phyloP scores from a whole-genome alignment of 2,888 invertebrate species.

The Branchinecta sandiegonensis region DNA sequence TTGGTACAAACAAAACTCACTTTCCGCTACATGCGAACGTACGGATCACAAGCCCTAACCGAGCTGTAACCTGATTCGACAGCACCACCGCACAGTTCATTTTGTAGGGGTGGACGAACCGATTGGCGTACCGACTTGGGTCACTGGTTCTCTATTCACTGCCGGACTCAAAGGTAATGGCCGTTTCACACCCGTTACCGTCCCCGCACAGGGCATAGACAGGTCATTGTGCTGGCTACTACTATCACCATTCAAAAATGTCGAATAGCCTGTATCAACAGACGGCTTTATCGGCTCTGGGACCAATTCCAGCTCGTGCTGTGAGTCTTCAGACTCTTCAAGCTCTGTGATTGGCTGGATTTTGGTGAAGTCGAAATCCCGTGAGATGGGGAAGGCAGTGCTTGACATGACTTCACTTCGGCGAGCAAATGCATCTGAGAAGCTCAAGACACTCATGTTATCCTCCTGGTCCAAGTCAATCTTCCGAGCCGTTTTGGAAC shows the following conservation, averaged over 20 bases:
- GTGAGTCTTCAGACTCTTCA: neutral
- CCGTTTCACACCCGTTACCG: slow-evolving; percentile 12
- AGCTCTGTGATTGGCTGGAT: slow-evolving; percentile 13
- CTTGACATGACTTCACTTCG: slow-evolving; percentile 5
- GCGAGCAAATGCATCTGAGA: neutral
- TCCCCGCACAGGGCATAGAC: neutral
- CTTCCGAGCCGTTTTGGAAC: slow-evolving; percentile 5
- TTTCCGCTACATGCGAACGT: too few species aligned
- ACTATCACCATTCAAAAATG: slow-evolving; percentile 6
- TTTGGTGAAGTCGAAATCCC: slow-evolving; percentile 12
- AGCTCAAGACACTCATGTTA: neutral
- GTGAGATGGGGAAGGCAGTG: neutral
- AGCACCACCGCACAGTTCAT: neutral
- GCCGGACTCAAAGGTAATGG: slow-evolving; percentile 16
- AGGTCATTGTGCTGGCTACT: neutral
- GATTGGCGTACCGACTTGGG: neutral
- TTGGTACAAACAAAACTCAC: too few species aligned
- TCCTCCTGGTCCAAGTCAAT: slow-evolving; percentile 12
- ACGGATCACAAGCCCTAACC: too few species aligned
- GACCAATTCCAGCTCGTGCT: neutral
- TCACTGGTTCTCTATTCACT: neutral
- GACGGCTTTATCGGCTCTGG: neutral
- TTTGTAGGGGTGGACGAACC: slow-evolving; percentile 11
- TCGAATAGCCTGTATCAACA: slow-evolving; percentile 9
- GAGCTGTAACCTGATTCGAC: too few species aligned